Evolutionary conservation across 1,140 invertebrate genomes (phyloP).

Genomic region (Lasioglossum baleicum): DNA sequence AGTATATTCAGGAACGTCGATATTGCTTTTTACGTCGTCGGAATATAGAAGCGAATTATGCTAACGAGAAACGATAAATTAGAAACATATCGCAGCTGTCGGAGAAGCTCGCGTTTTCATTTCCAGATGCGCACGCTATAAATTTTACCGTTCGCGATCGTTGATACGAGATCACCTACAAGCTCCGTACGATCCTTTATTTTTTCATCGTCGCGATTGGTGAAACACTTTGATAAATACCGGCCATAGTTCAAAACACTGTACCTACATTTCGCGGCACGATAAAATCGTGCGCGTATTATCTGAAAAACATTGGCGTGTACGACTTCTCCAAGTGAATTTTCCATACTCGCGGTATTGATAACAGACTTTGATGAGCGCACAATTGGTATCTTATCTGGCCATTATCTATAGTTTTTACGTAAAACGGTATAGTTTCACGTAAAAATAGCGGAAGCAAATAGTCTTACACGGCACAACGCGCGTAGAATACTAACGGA

Average conservation of each 20-base stretch:
- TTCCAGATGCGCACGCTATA: no score
- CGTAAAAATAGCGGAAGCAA: not conserved
- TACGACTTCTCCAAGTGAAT: not conserved
- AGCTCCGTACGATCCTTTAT: not conserved
- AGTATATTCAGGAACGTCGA: no score
- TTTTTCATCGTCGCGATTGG: not conserved
- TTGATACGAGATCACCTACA: no score
- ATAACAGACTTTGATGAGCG: not conserved
- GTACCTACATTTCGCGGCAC: not conserved
- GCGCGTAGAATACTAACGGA: not conserved
- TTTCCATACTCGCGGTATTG: not conserved
- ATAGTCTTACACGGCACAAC: not conserved
- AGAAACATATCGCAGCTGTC: no score
- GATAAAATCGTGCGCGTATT: no score
- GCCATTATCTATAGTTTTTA: not conserved
- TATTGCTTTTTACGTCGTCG: no score
- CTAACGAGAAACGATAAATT: no score
- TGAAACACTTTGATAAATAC: not conserved
- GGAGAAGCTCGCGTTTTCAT: no score
- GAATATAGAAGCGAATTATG: no score
- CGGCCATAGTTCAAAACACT: no score
- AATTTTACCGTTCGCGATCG: no score
- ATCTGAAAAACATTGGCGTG: not conserved
- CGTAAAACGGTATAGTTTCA: not conserved
- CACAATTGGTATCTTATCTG: not conserved